phyloP scores from a whole-genome alignment of 37 sponge, comb jelly and placozoan species.

The Chondrosia reniformis region DNA sequence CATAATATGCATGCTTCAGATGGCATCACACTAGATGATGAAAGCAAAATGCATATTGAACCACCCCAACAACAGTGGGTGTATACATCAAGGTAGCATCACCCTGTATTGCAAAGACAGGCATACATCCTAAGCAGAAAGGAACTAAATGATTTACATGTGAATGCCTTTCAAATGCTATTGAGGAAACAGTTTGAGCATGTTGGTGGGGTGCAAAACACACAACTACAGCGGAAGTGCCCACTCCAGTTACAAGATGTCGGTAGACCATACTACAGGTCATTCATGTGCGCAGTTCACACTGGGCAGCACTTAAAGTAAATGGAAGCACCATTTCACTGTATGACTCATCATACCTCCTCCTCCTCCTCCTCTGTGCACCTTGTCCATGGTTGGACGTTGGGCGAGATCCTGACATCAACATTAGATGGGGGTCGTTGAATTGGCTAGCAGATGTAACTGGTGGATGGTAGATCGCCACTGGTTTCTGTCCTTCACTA shows the following conservation, averaged over 20 bases:
- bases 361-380: not conserved
- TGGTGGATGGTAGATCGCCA: too few relatives aligned
- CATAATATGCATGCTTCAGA: not conserved
- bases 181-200: not conserved
- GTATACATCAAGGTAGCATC: not conserved
- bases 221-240: conserved; percentile 18
- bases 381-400: conserved; percentile 3
- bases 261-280: conserved; percentile 18
- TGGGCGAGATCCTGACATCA: too few relatives aligned
- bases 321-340: not conserved
- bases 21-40: too few relatives aligned
- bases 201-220: conserved; percentile 25
- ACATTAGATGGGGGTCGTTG: too few relatives aligned
- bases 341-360: conserved; percentile 13
- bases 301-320: conserved; percentile 24
- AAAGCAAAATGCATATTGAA: too few relatives aligned
- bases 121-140: too few relatives aligned
- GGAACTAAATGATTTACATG: too few relatives aligned
- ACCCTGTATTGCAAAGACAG: conserved; percentile 1
- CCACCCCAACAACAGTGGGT: not conserved
- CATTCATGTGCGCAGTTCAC: conserved; percentile 9
- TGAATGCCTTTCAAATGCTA: too few relatives aligned
- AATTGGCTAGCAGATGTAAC: too few relatives aligned
- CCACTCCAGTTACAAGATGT: too few relatives aligned
- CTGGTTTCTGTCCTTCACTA: too few relatives aligned